A percentile compares a stretch with the other conserved stretches of the same genome.
Conservation (phyloP, 2,888 invertebrate genomes). For the Lydus trimaculatus region DNA sequence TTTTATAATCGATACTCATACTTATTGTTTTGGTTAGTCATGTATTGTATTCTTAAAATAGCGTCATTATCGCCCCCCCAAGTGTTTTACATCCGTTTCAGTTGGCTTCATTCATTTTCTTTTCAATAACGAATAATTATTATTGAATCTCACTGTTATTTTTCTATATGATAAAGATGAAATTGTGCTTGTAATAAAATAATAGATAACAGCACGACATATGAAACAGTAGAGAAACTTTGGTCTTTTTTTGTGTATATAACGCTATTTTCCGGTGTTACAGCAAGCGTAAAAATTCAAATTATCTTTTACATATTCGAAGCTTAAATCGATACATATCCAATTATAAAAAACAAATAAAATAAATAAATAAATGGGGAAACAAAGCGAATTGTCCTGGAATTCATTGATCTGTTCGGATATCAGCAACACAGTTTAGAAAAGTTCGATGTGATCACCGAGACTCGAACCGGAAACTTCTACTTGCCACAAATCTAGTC, state of each 20-base stretch:
- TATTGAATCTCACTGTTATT: background rate
- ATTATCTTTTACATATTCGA: background rate
- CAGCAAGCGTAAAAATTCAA: background rate
- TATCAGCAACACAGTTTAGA: too few species aligned
- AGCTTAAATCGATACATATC: background rate
- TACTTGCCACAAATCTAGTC: background rate
- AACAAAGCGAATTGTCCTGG: background rate
- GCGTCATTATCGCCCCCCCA: background rate
- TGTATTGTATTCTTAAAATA: constrained; percentile 1
- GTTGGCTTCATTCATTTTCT: background rate
- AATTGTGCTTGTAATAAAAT: background rate
- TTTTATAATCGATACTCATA: background rate
- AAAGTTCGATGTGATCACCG: too few species aligned
- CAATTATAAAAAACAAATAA: background rate
- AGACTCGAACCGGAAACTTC: too few species aligned
- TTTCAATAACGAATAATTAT: background rate
- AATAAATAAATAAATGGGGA: background rate
- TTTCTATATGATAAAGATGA: background rate
- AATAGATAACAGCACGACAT: background rate
- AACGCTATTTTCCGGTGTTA: background rate
- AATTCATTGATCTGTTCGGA: background rate
- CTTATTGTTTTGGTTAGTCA: background rate
- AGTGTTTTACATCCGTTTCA: background rate
- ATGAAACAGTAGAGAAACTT: background rate
- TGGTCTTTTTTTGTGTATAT: background rate